Base-by-base conservation (phyloP, 2,797 vertebrate species). In the Rhynchonycteris naso region DNA sequence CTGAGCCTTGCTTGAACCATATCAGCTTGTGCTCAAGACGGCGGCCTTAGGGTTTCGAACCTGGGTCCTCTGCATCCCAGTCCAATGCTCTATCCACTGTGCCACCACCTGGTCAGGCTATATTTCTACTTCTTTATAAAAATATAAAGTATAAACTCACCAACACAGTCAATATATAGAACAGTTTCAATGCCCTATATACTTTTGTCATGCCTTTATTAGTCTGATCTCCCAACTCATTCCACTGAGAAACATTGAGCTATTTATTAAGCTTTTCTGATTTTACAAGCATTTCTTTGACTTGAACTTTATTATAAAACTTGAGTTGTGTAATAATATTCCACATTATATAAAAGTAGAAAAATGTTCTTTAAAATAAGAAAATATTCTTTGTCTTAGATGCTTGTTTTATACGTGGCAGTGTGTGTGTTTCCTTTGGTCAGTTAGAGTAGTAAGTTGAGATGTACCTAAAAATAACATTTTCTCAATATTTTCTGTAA, bases 211-310 rank as follows among this genome's bases (percentile, higher is more conserved):
- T 28, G 22, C 10, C 30, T 54, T 22, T 61, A 19, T 43, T 22
- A 33, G 0, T 18, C 5, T 35, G 3, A 21, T 22, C 7, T 1
- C 14, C 8, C 50, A n/a, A 59, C 2, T 5, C 18, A 28, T 28
- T 38, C 10, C 22, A 68, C 18, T 58, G 19, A 61, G 43, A 82
- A 86, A 30, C 28, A 61, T 4, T 68, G 12, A 61, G 52, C 13
- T 68, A 13, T 43, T 59, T 54, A n/a, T 72, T 43, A 43, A 43
- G 63, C 7, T 50, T 26, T 24, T 78, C 33, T 78, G 22, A 5
- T 65, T 30, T 54, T 33, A 24, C 12, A 86, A 30, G 19, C 0
- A 28, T 85, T 75, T 38, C 24, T 54, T 69, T 35, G 16, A 75
- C 35, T 59, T 28, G 38, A 6, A 47, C 18, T 52, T 86, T 33